These are phyloP conservation scores for Leptinotarsa texana DNA, from an alignment of 1,140 invertebrate genomes.

Conservation along the genomic window DNA sequence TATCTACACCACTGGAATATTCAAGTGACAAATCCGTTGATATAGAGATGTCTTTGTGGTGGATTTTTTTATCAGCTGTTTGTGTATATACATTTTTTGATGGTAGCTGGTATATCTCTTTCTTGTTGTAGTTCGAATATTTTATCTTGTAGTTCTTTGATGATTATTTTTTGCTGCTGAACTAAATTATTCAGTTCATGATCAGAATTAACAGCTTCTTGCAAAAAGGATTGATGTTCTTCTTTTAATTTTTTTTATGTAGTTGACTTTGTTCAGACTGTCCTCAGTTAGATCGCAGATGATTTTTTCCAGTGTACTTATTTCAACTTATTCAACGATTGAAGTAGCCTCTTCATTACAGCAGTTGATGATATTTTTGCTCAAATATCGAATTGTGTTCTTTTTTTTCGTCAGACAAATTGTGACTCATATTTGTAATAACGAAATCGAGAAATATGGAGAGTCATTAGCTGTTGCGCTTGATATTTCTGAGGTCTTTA, in stretches of 20 bases:
- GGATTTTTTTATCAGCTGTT: too few species aligned
- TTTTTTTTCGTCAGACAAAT: slow-evolving; percentile 10
- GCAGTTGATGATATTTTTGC: not conserved
- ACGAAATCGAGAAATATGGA: too few species aligned
- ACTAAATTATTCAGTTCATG: not conserved
- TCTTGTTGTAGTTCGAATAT: not conserved
- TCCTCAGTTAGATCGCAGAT: not conserved
- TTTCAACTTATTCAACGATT: not conserved
- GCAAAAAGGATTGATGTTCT: slow-evolving; percentile 4
- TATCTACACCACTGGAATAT: too few species aligned
- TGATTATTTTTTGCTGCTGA: slow-evolving; percentile 9
- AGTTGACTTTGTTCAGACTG: not conserved
- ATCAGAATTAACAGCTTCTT: slow-evolving; percentile 3
- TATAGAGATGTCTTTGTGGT: too few species aligned
- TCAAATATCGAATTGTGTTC: slow-evolving; percentile 3
- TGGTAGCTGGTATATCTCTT: not conserved
- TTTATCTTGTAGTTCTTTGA: slow-evolving; percentile 5
- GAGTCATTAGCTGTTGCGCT: too few species aligned
- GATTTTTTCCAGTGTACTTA: not conserved
- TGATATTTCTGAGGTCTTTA: too few species aligned
- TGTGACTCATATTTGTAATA: too few species aligned
- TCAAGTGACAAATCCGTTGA: too few species aligned
- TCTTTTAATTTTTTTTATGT: not conserved
- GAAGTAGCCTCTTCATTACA: not conserved
- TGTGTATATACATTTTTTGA: too few species aligned